Conservation (phyloP, 2,113 vertebrate species). For the Cromileptes altivelis region DNA sequence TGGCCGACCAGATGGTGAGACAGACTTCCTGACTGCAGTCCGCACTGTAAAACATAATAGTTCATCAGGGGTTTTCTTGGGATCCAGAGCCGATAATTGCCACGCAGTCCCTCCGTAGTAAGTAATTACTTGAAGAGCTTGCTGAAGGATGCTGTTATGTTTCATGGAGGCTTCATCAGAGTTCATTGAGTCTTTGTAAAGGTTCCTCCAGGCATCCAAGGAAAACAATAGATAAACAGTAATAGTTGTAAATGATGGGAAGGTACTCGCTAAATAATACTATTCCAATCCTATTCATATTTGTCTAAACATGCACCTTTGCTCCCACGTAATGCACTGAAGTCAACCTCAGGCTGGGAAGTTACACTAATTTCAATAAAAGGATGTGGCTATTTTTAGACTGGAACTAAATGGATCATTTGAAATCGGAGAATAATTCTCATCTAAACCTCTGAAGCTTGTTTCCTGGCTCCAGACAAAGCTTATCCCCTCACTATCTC, state of each 20-base stretch:
- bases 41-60: not conserved
- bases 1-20: constrained; percentile 98
- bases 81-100: not conserved
- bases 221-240: not conserved
- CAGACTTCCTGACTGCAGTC: not conserved
- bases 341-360: constrained; percentile 12
- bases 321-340: not conserved
- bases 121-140: not conserved
- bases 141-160: not conserved
- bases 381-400: constrained; percentile 39
- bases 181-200: not conserved
- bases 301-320: constrained; percentile 1
- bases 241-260: not conserved
- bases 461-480: constrained; percentile 29
- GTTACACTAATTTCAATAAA: constrained; percentile 38
- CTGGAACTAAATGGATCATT: constrained; percentile 50
- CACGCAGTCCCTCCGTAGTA: not conserved
- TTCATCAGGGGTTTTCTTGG: not conserved
- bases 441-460: constrained; percentile 37
- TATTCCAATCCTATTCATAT: not conserved
- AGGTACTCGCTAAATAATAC: not conserved
- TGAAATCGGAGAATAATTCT: constrained; percentile 42
- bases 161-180: not conserved
- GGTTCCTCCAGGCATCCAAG: not conserved
- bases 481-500: constrained; percentile 28